phyloP scores from a whole-genome alignment of 1,140 invertebrate species.

The Drosophila fuyamai region DNA sequence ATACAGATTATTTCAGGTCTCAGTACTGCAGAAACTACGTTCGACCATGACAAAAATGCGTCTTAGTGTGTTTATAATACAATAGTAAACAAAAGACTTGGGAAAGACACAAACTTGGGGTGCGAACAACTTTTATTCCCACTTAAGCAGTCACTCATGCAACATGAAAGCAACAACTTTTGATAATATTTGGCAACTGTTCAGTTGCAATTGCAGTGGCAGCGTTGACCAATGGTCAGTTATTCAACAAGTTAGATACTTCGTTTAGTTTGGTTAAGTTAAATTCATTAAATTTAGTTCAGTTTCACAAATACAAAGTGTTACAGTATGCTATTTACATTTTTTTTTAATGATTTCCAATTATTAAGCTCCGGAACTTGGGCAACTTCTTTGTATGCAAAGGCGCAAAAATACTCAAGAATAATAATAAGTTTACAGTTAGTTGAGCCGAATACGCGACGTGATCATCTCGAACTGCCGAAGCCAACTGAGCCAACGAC shows the following conservation, averaged over 20 bases:
- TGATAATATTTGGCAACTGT: constrained; percentile 57
- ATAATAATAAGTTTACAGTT: constrained; percentile 45
- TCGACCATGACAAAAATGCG: constrained; percentile 9
- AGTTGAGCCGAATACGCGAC: constrained; percentile 66
- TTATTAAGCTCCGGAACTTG: constrained; percentile 12
- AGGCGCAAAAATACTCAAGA: constrained; percentile 35
- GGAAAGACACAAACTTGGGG: constrained; percentile 66
- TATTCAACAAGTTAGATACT: constrained; percentile 40
- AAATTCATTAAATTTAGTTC: constrained; percentile 30
- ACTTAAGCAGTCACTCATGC: constrained; percentile 38
- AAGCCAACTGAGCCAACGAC: constrained; percentile 44
- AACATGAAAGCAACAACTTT: constrained; percentile 43
- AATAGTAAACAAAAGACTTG: constrained; percentile 71
- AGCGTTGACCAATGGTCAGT: constrained; percentile 56
- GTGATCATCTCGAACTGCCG: constrained; percentile 62
- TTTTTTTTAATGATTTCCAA: constrained; percentile 13
- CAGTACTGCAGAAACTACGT: constrained; percentile 36
- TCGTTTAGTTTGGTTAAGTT: constrained; percentile 8
- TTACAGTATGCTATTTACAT: constrained; percentile 2
- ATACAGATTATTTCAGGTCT: constrained; percentile 19
- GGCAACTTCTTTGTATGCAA: constrained; percentile 37
- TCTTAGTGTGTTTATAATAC: background rate
- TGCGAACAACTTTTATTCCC: constrained; percentile 24
- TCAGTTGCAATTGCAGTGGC: constrained; percentile 49
- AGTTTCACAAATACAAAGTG: constrained; percentile 24